Conservation (phyloP, 2,888 invertebrate genomes). For the Tinea semifulvella region DNA sequence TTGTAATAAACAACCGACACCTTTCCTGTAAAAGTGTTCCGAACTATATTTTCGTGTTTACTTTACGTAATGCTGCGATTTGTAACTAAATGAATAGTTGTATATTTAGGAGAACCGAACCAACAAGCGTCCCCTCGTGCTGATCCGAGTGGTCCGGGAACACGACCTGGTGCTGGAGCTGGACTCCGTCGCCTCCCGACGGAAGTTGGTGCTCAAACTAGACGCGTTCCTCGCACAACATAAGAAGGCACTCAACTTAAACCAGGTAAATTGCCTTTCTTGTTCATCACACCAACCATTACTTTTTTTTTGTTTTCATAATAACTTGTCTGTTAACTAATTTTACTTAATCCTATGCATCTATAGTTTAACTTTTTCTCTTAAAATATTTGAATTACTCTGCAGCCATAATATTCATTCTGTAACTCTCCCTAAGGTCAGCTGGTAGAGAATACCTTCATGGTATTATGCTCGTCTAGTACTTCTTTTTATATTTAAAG, state of each 20-base stretch:
- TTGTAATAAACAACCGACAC: not conserved
- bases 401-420: too few relatives aligned
- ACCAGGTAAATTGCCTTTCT: slow-evolving; percentile 62
- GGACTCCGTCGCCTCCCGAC: slow-evolving; percentile 79
- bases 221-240: slow-evolving; percentile 85
- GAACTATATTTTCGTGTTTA: not conserved
- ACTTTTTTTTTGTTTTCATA: too few relatives aligned
- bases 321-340: too few relatives aligned
- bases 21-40: not conserved
- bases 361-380: too few relatives aligned
- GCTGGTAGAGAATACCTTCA: too few relatives aligned
- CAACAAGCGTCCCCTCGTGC: slow-evolving; percentile 82
- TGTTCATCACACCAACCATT: too few relatives aligned
- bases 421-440: too few relatives aligned
- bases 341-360: too few relatives aligned
- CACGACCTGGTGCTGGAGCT: slow-evolving; percentile 94
- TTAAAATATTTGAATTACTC: too few relatives aligned
- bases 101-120: slow-evolving; percentile 67
- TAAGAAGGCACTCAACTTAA: slow-evolving; percentile 81
- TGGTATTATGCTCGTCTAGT: too few relatives aligned
- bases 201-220: slow-evolving; percentile 87
- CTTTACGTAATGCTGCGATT: too few relatives aligned
- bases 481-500: too few relatives aligned
- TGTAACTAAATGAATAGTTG: slow-evolving; percentile 4
- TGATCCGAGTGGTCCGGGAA: slow-evolving; percentile 84